A percentile compares a stretch with the other conserved stretches of the same genome.
Conservation (phyloP, 2,797 vertebrate species). For the Lemur catta region DNA sequence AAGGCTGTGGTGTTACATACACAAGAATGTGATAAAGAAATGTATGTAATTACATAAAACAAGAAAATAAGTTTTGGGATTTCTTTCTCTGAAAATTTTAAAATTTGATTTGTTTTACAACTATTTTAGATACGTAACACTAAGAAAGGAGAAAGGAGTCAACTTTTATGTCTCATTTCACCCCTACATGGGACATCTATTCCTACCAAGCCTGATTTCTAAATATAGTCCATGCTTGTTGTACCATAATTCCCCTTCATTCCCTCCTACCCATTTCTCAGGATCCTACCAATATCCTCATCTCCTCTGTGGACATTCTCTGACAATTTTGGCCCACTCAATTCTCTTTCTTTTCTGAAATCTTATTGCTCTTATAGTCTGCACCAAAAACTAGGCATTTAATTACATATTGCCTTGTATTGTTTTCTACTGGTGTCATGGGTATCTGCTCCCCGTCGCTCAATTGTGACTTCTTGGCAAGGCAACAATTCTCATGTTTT, state of each 20-base stretch:
- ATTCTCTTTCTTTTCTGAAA: slow-evolving; percentile 6
- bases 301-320: background rate
- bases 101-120: background rate
- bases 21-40: background rate
- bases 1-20: background rate
- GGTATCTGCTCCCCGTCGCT: background rate
- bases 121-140: background rate
- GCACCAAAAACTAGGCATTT: slow-evolving; percentile 32
- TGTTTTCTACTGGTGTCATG: slow-evolving; percentile 39
- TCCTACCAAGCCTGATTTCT: background rate
- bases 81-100: slow-evolving; percentile 20
- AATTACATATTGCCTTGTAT: slow-evolving; percentile 48
- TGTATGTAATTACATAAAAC: background rate
- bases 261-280: background rate
- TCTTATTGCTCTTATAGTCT: background rate
- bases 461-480: background rate
- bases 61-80: background rate
- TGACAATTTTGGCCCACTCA: slow-evolving; percentile 46
- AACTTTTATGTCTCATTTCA: background rate
- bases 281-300: background rate
- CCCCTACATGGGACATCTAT: background rate
- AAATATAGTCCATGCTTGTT: background rate
- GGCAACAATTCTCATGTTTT: background rate
- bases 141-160: background rate
- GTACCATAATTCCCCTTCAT: background rate